Percentiles rank a stretch among this genome's conserved stretches.
Evolutionary conservation across 2,797 vertebrate species (phyloP).

Genomic region (Muscicapa striata): DNA sequence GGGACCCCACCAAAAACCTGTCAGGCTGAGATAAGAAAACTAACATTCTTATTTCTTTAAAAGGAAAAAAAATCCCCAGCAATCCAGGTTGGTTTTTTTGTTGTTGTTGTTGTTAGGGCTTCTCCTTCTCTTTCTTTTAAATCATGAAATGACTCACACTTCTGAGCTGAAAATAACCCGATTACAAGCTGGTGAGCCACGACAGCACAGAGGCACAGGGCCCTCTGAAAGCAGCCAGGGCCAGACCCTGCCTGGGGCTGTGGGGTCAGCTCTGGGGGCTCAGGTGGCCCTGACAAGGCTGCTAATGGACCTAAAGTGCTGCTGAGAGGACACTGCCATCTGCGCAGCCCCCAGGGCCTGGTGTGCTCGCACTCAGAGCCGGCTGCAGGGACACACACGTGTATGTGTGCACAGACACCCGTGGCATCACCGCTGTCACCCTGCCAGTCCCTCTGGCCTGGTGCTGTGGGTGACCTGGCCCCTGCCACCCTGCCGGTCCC

Average conservation of each 20-base stretch:
- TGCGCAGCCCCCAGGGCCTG: neutral
- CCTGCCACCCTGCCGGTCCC: neutral
- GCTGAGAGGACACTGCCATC: neutral
- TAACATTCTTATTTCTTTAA: neutral
- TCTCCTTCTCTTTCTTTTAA: neutral
- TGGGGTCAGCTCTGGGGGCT: neutral
- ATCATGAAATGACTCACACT: neutral
- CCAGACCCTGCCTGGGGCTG: neutral
- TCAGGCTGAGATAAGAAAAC: neutral
- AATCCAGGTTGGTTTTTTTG: neutral
- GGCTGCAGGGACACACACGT: neutral
- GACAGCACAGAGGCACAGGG: neutral
- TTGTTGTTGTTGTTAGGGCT: neutral
- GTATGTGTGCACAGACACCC: neutral
- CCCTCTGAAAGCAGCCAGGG: neutral
- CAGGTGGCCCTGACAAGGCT: slow-evolving; percentile 36
- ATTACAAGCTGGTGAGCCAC: neutral
- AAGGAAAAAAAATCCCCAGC: neutral
- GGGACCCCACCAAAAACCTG: neutral
- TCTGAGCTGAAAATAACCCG: slow-evolving; percentile 41
- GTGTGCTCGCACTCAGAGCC: neutral
- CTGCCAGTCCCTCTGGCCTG: neutral
- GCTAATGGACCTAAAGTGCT: slow-evolving; percentile 73
- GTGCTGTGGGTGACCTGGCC: too few relatives aligned
- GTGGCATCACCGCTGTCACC: neutral